These are phyloP conservation scores for Tretioscincus oriximinensis DNA, from an alignment of 2,113 vertebrate genomes.

Conservation along the genomic window DNA sequence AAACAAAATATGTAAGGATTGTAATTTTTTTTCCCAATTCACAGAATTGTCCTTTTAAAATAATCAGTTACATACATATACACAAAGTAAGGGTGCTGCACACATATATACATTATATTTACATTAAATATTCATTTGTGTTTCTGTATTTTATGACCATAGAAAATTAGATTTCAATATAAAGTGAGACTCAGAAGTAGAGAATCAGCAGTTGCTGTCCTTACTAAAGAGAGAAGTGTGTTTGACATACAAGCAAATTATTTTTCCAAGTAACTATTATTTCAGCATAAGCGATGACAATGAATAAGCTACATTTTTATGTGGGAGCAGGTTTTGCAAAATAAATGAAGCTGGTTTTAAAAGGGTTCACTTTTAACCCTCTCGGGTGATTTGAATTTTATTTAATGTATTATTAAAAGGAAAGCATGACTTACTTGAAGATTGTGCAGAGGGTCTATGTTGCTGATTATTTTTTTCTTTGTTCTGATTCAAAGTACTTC, in stretches of 20 bases:
- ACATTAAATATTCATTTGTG: background rate
- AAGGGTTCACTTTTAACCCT: conserved; percentile 11
- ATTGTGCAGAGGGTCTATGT: conserved; percentile 73
- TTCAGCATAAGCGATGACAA: too few species aligned
- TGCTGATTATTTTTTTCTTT: conserved; percentile 72
- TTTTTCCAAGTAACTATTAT: too few species aligned
- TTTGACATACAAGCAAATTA: conserved; percentile 1
- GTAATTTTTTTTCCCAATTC: background rate
- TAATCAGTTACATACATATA: background rate
- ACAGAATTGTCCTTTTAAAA: background rate
- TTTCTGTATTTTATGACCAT: background rate
- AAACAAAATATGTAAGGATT: conserved; percentile 38
- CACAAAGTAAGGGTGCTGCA: background rate
- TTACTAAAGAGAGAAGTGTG: conserved; percentile 33
- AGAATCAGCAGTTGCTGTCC: conserved; percentile 35
- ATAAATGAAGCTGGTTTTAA: too few species aligned
- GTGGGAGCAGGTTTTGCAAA: too few species aligned
- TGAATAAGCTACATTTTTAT: too few species aligned
- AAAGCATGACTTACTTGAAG: conserved; percentile 81
- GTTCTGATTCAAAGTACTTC: conserved; percentile 75
- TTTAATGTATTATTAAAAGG: conserved; percentile 70
- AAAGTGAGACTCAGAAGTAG: conserved; percentile 31
- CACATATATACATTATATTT: background rate
- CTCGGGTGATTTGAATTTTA: conserved; percentile 58
- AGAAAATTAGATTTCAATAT: conserved; percentile 33